Evolutionary conservation across 2,113 vertebrate genomes (phyloP), one percentile per base, ranked within the genome.

Genomic region (Corvus moneduloides): DNA sequence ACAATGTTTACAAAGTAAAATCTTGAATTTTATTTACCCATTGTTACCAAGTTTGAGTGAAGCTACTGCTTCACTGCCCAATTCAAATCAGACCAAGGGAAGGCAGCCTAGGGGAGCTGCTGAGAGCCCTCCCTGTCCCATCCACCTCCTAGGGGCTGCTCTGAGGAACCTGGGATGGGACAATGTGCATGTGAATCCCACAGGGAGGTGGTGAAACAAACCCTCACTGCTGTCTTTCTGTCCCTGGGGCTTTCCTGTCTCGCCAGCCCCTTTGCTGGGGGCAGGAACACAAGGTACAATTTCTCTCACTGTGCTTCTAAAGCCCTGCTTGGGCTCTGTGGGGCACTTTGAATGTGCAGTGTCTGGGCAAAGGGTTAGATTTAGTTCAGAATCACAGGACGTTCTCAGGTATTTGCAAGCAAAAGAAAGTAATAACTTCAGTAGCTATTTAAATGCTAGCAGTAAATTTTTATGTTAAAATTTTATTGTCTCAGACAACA

Each of bases 171-270:
- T 23, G 33, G 52, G 44, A 14, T 59, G 72, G 73, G 35, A 30
- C 21, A 14, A 9, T 0, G 21, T 9, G 30, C 37, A 23, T 0
- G 0, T 10, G 49, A 59, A 41, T 48, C 37, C 59, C 35, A 11
- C 37, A 23, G 27, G 41, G 66, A 61, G 51, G 33, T 19, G 32
- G 21, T 6, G 43, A 35, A n/a, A 33, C 26, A 66, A 92, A 43
- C 32, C 54, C 22, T 9, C 32, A 23, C 55, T 61, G 46, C 33
- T 52, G 63, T 46, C 22, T 16, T 28, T 44, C 22, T 77, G 54
- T 27, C 27, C 44, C 27, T 37, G 18, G 39, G 37, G 63, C 27
- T 44, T 32, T 61, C 11, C 22, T 59, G 44, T 27, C 21, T 37
- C 1, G 1, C 10, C 51, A 85, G 35, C 23, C 35, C 54, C 46